Evolutionary conservation across 2,888 invertebrate genomes (phyloP).

Genomic region (Metellina segmentata): DNA sequence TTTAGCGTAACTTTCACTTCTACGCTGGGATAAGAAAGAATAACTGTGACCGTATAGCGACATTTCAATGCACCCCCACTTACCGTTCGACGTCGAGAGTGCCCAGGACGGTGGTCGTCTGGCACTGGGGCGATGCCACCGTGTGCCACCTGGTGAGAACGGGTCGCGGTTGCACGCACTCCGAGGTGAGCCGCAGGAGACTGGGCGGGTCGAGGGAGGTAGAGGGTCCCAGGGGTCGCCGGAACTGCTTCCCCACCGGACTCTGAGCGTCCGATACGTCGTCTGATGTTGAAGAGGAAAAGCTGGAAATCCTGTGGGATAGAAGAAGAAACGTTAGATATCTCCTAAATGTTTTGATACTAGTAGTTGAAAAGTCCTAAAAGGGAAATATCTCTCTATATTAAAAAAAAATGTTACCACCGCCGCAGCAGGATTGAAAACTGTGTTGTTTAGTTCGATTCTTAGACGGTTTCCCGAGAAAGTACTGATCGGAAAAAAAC

Average conservation of each 20-base stretch:
- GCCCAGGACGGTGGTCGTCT: conserved; percentile 51
- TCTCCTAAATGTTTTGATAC: not conserved
- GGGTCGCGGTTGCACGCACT: conserved; percentile 67
- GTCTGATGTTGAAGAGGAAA: conserved; percentile 57
- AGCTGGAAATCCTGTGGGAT: conserved; percentile 59
- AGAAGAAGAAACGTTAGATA: not conserved
- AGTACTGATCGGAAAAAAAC: too few relatives aligned
- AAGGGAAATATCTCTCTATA: too few relatives aligned
- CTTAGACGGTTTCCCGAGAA: too few relatives aligned
- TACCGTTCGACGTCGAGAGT: conserved; percentile 59
- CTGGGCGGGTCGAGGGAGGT: conserved; percentile 66
- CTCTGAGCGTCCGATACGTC: conserved; percentile 43
- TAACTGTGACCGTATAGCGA: too few relatives aligned
- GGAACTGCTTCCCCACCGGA: conserved; percentile 23
- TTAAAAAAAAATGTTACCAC: not conserved
- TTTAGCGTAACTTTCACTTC: too few relatives aligned
- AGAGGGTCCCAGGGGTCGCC: conserved; percentile 68
- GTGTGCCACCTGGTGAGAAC: conserved; percentile 72
- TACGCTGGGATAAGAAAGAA: too few relatives aligned
- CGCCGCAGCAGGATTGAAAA: too few relatives aligned
- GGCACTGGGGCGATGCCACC: conserved; percentile 60
- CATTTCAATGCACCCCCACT: not conserved
- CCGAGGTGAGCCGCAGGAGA: conserved; percentile 61
- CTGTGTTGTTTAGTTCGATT: too few relatives aligned
- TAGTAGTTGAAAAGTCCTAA: not conserved